Evolutionary conservation across 2,113 vertebrate genomes (phyloP), one percentile per base, ranked within the genome.

Genomic region (Aegotheles bennettii): DNA sequence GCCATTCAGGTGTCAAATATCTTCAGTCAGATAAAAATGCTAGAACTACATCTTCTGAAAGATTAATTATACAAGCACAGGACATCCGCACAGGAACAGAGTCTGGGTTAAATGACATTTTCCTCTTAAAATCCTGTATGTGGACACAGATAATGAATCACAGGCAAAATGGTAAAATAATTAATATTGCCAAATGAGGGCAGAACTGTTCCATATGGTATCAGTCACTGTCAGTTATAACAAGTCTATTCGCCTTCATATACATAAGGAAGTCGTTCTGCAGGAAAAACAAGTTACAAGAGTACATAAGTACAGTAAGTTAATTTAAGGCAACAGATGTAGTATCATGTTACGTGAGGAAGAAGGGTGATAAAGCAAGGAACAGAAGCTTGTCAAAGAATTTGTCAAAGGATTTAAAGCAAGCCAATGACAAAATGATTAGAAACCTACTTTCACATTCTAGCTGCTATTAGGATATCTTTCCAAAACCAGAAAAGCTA

Each of bases 231-330:
- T 29, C 53, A 82, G 53, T 26, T 71, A 19, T 4, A 79, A 79
- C 33, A 75, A 16, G 4, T 15, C 25, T 40, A 56, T 80, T n/a
- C 84, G 23, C 42, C 36, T 77, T 74, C n/a, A 28, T 25, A 65
- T n/a, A 61, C 8, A 45, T 13, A 54, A 21, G 24, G 20, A 88
- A 87, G 68, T 21, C 9, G 56, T 51, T 87, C 47, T 48, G 35
- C 48, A 73, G 25, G 69, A 94, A 82, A 89, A 82, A 76, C 4
- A 0, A 78, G 75, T 76, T 79, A 56, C 16, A 60, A 19, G 73
- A 43, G 53, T 31, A 61, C 0, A 0, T 21, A 53, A 54, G 17
- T 9, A 57, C 28, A 5, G 1, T 14, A 69, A 69, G 40, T 31
- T 33, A 38, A 76, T 57, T 71, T 63, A 79, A 78, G 15, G 38